Percentiles rank a stretch among this genome's conserved stretches.
Conservation (phyloP, 2,888 invertebrate genomes). For the Plutella xylostella region DNA sequence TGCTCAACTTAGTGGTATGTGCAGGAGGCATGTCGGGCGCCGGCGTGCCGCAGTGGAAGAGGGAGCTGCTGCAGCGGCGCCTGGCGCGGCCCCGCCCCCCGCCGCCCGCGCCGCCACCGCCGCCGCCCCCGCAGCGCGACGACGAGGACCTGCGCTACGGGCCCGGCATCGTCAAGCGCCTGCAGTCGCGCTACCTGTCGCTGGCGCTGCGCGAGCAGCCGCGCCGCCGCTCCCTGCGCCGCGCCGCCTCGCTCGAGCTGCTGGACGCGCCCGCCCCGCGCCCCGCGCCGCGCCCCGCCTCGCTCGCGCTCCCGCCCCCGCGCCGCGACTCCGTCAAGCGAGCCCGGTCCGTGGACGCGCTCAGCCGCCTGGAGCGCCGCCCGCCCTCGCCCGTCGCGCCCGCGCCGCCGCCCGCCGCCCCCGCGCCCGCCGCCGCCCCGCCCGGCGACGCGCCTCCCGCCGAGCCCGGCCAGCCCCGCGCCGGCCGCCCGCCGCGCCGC, state of each 20-base stretch:
- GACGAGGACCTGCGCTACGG: constrained; percentile 89
- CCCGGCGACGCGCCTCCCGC: constrained; percentile 81
- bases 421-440: constrained; percentile 73
- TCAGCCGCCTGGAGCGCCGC: constrained; percentile 73
- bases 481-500: constrained; percentile 44
- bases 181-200: constrained; percentile 88
- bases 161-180: constrained; percentile 90
- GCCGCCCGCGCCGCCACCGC: constrained; percentile 32
- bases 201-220: constrained; percentile 83
- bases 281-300: constrained; percentile 25
- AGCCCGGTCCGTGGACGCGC: constrained; percentile 87
- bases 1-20: background rate
- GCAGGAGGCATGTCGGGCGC: constrained; percentile 51
- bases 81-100: constrained; percentile 51
- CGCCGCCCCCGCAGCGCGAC: constrained; percentile 40
- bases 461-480: constrained; percentile 60
- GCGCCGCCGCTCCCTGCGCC: constrained; percentile 76
- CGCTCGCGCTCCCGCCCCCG: constrained; percentile 26
- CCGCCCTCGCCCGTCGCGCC: constrained; percentile 41
- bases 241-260: constrained; percentile 86
- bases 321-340: constrained; percentile 78
- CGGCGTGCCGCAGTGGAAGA: constrained; percentile 83
- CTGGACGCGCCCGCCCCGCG: constrained; percentile 73
- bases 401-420: constrained; percentile 68
- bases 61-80: constrained; percentile 82